Base-by-base conservation (phyloP, 2,888 invertebrate genomes). In the Aleiodes testaceus region DNA sequence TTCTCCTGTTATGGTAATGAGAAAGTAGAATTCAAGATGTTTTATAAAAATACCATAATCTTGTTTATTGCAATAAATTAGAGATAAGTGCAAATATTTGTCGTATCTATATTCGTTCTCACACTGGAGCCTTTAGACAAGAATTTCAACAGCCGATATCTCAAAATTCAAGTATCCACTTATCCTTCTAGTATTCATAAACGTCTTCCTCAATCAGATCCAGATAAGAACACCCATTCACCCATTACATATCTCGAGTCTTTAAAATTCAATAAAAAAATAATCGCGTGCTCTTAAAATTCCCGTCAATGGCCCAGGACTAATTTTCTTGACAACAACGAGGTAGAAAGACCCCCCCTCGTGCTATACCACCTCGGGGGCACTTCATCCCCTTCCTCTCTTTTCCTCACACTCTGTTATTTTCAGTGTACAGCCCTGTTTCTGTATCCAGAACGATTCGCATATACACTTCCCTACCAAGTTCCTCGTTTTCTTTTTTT, bases 401-500 rank as follows among this genome's bases (percentile, higher is more conserved):
- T 44, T 16, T 18, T n/a, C 26, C 30, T 64, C 30, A 49, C 14
- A 14, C 12, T n/a, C 30, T 66, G 11, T 14, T n/a, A 49, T 30
- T 18, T 14, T 26, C 14, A 12, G 30, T 61, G 59, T 30, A 59
- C 55, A 67, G 14, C 26, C 16, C 18, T 30, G 14, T 50, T 61
- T 68, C 26, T 68, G 55, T 49, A 68, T 68, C 44, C 59, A 68
- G 64, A 45, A 70, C 42, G 36, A 59, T 59, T 42, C 59, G 59
- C 59, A 59, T 59, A 59, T 42, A 59, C 59, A 50, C 47, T 81
- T 78, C 77, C 79, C 74, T 76, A 74, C 78, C 74, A 79, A 82
- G 81, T 59, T 80, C 79, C 72, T 75, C 73, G 36, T 36, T 36
- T 74, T 75, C 72, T 77, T 72, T 81, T 80, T 79, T 81, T 82